A percentile compares a stretch with the other conserved stretches of the same genome.
Conservation (phyloP, 2,797 vertebrate species). For the Xerus rutilus region DNA sequence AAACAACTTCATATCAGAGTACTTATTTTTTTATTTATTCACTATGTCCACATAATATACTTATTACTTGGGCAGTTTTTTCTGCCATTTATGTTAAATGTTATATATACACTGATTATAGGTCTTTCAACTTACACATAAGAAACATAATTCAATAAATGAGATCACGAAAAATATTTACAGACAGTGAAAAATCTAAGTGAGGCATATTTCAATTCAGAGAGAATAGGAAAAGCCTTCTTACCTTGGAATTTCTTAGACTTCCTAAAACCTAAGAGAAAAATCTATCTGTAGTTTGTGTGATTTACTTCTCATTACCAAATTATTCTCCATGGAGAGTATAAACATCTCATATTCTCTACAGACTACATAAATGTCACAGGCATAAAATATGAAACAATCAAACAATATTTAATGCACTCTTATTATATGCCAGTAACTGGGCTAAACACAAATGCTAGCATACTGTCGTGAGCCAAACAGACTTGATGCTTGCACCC, state of each 20-base stretch:
- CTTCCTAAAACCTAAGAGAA: not conserved
- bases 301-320: slow-evolving; percentile 37
- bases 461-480: not conserved
- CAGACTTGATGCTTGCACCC: not conserved
- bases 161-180: slow-evolving; percentile 50
- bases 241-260: not conserved
- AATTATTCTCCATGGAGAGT: not conserved
- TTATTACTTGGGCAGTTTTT: slow-evolving; percentile 50
- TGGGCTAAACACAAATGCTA: not conserved
- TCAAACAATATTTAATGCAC: slow-evolving; percentile 60
- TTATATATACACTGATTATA: slow-evolving; percentile 37
- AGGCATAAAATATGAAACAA: slow-evolving; percentile 51
- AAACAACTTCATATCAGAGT: slow-evolving; percentile 24
- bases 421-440: not conserved
- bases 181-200: slow-evolving; percentile 48
- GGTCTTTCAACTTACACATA: slow-evolving; percentile 56
- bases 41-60: slow-evolving; percentile 50
- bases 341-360: slow-evolving; percentile 45
- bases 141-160: slow-evolving; percentile 62
- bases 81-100: slow-evolving; percentile 65
- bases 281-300: not conserved
- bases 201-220: slow-evolving; percentile 48
- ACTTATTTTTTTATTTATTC: slow-evolving; percentile 57
- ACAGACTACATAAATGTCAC: slow-evolving; percentile 37
- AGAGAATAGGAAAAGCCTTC: not conserved